Evolutionary conservation across 2,113 vertebrate species (phyloP), one percentile per base, ranked within the genome.

Genomic region (Syngnathus typhle): DNA sequence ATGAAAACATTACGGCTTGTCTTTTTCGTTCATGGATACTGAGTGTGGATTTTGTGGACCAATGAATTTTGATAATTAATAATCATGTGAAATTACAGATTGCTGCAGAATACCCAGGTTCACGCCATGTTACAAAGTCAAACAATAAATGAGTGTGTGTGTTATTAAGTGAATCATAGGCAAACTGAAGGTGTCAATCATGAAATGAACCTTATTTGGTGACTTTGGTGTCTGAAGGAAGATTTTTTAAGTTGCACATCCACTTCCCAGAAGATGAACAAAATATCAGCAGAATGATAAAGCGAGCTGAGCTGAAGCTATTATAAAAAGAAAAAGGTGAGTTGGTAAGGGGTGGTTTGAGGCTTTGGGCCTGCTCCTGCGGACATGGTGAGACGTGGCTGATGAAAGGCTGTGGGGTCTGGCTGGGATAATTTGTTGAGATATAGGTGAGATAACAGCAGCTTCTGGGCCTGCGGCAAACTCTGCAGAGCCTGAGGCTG

Each of bases 311-410:
- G 65, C 68, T 60, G 67, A 76, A 51, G 71, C 83, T 79, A 70
- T 75, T 75, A 73, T 72, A 76, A 61, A 58, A 78, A 15, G 39
- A 71, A 39, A 78, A 44, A 71, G 62, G 65, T 64, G 27, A 32
- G 54, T 39, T 5, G 74, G 15, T 1, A 5, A n/a, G 19, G 15
- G 23, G 4, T 39, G 6, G 56, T 27, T 12, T 5, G 54, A 5
- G 21, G 65, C n/a, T 61, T 32, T 8, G 52, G 12, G n/a, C 32
- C 6, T 21, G 37, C 70, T 69, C 68, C 69, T 58, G 67, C 76
- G 73, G 76, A 82, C 80, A 76, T 75, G 73, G 58, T 66, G 71
- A 80, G 75, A 59, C 73, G 73, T 44, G 69, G 61, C 72, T 80
- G 73, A 83, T 75, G 83, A 78, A 75, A 76, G 72, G 65, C 71